phyloP scores from a whole-genome alignment of 2,113 vertebrate species.

The Ancistrus triradiatus region DNA sequence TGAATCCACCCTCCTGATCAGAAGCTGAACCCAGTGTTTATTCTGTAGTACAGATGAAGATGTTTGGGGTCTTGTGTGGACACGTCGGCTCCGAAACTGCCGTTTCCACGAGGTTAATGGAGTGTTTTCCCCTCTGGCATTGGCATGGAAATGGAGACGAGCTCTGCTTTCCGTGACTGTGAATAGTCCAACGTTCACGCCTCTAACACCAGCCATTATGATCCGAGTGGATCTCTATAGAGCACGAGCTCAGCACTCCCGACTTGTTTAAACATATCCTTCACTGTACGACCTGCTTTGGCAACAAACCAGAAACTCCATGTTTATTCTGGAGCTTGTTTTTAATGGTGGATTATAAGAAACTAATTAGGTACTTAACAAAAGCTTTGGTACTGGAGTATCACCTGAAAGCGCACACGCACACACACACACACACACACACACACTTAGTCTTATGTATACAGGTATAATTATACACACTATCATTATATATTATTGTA shows the following conservation, averaged over 20 bases:
- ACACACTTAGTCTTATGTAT: too few relatives aligned
- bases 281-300: constrained; percentile 4
- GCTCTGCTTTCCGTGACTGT: not conserved
- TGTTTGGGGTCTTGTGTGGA: constrained; percentile 11
- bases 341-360: too few relatives aligned
- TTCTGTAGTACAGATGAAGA: not conserved
- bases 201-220: constrained; percentile 16
- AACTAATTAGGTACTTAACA: too few relatives aligned
- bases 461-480: too few relatives aligned
- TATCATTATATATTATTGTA: too few relatives aligned
- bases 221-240: not conserved
- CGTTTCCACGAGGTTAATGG: constrained; percentile 1
- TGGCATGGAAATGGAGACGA: constrained; percentile 38
- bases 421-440: too few relatives aligned
- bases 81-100: constrained; percentile 16
- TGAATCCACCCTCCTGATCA: not conserved
- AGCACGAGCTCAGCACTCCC: constrained; percentile 14
- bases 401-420: too few relatives aligned
- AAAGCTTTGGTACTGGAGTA: too few relatives aligned
- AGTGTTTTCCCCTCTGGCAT: constrained; percentile 24
- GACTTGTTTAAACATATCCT: constrained; percentile 22
- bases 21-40: too few relatives aligned
- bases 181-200: constrained; percentile 36
- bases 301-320: constrained; percentile 1
- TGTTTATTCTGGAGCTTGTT: not conserved